Evolutionary conservation across 2,888 invertebrate genomes (phyloP), one percentile per base, ranked within the genome.

Genomic region (Phaedon cochleariae): DNA sequence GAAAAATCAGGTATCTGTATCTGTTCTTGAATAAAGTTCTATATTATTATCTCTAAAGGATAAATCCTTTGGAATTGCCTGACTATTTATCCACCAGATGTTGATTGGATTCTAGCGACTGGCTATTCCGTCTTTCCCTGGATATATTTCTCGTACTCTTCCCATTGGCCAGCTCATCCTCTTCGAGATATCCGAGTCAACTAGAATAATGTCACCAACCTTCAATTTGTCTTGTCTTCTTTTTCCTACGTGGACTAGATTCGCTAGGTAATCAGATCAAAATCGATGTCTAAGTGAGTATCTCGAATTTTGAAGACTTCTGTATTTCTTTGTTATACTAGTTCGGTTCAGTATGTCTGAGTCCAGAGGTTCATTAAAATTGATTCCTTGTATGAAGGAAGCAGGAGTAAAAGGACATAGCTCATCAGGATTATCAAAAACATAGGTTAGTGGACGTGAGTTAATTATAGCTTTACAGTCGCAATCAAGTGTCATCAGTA

Each of bases 391-490:
- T 2, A 64, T 37, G 41, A 52, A 59, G n/a, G 41, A 17, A 9
- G 48, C 9, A 20, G 57, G 49, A 5, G 57, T 55, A 0, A 62
- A 3, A 7, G 48, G 15, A 21, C 9, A 20, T 21, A 63, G 52
- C 10, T 58, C 53, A 45, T 49, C 41, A 15, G 52, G 17, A 20
- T 37, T 29, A 46, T 59, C 45, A n/a, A 31, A 29, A 17, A 52
- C n/a, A 52, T 52, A 58, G 9, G 58, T 63, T 0, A 63, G 52
- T 9, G 63, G 51, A 15, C 63, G 45, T 1, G 51, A 29, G n/a
- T 63, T 58, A 6, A 63, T 46, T 3, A 63, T 17, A 10, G 52
- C 15, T 29, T 63, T 58, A 41, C 41, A 63, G n/a, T 63, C 63
- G 41, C 58, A 63, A 34, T 51, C 15, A 1, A 58, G 6, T 10